Percentiles rank a stretch among this genome's conserved stretches.
Conservation (phyloP, 2,113 vertebrate genomes). For the Vombatus ursinus region DNA sequence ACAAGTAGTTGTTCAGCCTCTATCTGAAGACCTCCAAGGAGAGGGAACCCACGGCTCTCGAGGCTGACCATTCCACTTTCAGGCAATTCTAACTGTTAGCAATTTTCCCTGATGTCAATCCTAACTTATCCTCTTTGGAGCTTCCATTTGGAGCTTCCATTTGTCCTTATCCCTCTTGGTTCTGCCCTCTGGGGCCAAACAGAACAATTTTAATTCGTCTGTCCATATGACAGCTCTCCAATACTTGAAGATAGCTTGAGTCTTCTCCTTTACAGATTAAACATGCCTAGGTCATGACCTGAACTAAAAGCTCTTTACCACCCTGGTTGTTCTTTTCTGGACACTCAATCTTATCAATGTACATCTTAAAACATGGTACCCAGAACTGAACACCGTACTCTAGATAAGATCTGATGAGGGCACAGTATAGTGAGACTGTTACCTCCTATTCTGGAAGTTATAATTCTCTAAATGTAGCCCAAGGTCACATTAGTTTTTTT, state of each 20-base stretch:
- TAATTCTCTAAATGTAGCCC: neutral
- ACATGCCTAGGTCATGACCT: neutral
- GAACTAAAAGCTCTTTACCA: neutral
- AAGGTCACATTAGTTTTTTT: neutral
- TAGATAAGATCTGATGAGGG: neutral
- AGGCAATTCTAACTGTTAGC: neutral
- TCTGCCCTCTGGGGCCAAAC: neutral
- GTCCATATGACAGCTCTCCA: neutral
- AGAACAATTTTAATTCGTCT: neutral
- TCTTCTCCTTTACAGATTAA: neutral
- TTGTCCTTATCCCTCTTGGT: neutral
- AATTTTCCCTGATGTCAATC: neutral
- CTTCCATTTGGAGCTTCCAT: neutral
- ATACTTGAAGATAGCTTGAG: neutral
- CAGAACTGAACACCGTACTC: neutral
- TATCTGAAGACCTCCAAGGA: neutral
- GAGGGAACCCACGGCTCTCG: neutral
- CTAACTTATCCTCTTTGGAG: neutral
- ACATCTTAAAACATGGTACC: neutral
- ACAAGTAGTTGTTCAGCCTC: neutral
- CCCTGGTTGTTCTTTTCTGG: neutral
- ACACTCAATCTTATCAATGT: neutral
- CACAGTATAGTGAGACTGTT: neutral
- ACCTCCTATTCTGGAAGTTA: neutral
- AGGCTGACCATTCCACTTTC: neutral